Evolutionary conservation across 2,113 vertebrate species (phyloP).

Genomic region (Hippoglossus stenolepis): DNA sequence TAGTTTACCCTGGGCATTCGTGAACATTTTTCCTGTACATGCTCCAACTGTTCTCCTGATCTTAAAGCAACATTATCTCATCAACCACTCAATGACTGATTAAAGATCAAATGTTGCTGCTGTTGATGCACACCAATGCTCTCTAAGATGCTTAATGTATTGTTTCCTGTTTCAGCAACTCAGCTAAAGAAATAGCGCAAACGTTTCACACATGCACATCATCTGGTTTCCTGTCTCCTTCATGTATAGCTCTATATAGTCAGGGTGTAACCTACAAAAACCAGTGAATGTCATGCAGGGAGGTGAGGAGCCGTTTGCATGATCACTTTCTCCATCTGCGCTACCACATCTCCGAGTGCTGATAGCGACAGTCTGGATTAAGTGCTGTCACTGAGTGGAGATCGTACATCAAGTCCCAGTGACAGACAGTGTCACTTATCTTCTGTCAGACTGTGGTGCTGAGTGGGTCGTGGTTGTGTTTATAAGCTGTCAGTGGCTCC

Average conservation of each 20-base stretch:
- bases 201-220: background rate
- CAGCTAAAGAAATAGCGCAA: background rate
- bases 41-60: background rate
- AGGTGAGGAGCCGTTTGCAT: slow-evolving; percentile 5
- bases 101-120: background rate
- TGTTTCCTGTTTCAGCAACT: background rate
- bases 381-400: no score
- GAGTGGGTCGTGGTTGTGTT: no score
- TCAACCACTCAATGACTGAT: background rate
- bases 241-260: background rate
- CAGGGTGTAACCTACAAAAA: background rate
- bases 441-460: no score
- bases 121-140: background rate
- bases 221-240: slow-evolving; percentile 3
- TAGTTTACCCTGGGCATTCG: background rate
- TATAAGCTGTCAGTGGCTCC: no score
- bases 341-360: no score
- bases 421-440: no score
- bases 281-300: background rate
- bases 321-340: no score
- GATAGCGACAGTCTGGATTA: no score
- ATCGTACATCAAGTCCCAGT: no score
- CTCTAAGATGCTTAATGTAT: no score
- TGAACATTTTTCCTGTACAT: background rate
- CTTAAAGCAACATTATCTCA: no score